phyloP scores from a whole-genome alignment of 2,888 invertebrate genomes.

The Lypha dubia region DNA sequence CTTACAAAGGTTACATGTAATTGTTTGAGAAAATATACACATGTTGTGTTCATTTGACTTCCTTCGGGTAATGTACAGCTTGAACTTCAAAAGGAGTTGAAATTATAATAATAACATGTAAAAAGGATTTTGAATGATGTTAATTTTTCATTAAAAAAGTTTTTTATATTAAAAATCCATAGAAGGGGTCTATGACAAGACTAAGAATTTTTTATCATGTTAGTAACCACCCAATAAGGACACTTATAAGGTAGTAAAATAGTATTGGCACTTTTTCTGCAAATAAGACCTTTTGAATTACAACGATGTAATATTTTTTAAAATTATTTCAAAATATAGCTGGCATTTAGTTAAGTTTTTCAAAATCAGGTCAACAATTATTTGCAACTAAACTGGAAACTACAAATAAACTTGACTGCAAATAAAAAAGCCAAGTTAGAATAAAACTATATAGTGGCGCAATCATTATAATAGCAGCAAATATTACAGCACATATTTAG shows the following conservation, averaged over 20 bases:
- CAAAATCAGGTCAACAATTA: not conserved
- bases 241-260: too few species aligned
- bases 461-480: slow-evolving; percentile 55
- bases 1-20: slow-evolving; percentile 19
- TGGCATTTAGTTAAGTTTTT: not conserved
- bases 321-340: not conserved
- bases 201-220: too few species aligned
- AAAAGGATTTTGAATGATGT: too few species aligned
- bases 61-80: too few species aligned
- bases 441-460: slow-evolving; percentile 12
- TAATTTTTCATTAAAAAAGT: too few species aligned
- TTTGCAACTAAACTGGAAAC: not conserved
- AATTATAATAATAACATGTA: too few species aligned
- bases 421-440: slow-evolving; percentile 19
- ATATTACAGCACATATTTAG: slow-evolving; percentile 32
- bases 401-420: not conserved
- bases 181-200: too few species aligned
- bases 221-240: too few species aligned
- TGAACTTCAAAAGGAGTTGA: not conserved
- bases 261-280: too few species aligned
- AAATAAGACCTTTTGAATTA: too few species aligned
- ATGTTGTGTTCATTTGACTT: slow-evolving; percentile 30
- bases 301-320: not conserved
- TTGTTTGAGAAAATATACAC: slow-evolving; percentile 55
- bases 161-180: too few species aligned